A percentile compares a stretch with the other conserved stretches of the same genome.
These are phyloP conservation scores for Archocentrus centrarchus DNA, from an alignment of 2,113 vertebrate species.

Conservation along the genomic window DNA sequence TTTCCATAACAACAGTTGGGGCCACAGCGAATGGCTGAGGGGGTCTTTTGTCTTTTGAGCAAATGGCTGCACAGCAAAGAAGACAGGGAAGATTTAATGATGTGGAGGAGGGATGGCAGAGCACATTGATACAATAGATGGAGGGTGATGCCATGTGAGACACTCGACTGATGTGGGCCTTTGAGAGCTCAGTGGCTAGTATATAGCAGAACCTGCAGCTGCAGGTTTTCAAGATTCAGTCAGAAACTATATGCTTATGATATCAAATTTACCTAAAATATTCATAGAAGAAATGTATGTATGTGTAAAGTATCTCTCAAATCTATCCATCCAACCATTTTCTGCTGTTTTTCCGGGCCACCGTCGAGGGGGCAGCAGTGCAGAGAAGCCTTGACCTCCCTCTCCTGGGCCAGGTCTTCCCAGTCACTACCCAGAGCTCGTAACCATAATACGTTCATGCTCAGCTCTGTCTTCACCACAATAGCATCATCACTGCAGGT, in stretches of 20 bases:
- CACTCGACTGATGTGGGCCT: not conserved
- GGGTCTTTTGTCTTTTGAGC: constrained; percentile 63
- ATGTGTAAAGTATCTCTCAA: not conserved
- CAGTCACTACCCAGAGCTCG: too few relatives aligned
- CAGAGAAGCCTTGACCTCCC: not conserved
- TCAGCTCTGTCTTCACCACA: too few relatives aligned
- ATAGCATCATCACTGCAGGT: too few relatives aligned
- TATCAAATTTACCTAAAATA: not conserved
- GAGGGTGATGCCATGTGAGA: constrained; percentile 34
- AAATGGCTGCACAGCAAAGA: constrained; percentile 45
- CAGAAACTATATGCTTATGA: not conserved
- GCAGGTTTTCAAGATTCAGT: not conserved
- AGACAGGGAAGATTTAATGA: constrained; percentile 68
- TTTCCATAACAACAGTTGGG: constrained; percentile 74
- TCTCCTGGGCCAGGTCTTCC: not conserved
- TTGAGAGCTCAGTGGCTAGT: not conserved
- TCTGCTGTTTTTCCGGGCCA: not conserved
- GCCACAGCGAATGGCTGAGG: constrained; percentile 39
- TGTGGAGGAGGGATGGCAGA: constrained; percentile 34
- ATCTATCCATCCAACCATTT: not conserved
- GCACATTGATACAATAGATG: constrained; percentile 43
- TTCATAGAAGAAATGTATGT: not conserved
- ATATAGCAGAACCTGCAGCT: not conserved
- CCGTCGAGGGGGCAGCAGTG: too few relatives aligned
- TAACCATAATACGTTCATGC: too few relatives aligned